phyloP scores from a whole-genome alignment of 2,888 invertebrate species.

The Hirudinaria manillensis region DNA sequence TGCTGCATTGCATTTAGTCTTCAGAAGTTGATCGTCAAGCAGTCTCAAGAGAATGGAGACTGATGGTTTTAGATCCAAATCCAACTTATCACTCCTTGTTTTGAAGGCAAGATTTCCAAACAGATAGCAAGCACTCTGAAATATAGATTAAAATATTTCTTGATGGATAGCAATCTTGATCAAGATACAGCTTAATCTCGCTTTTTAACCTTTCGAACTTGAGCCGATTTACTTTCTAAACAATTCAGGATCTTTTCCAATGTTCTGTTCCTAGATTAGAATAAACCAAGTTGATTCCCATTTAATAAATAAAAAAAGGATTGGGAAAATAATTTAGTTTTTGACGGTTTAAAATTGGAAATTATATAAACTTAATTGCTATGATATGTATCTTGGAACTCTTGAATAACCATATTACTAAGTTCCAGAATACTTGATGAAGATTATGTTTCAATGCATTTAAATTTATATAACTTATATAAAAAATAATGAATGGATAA shows the following conservation, averaged over 20 bases:
- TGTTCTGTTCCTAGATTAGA: not conserved
- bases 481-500: no score
- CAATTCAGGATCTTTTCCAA: not conserved
- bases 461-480: no score
- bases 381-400: no score
- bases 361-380: no score
- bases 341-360: no score
- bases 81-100: not conserved
- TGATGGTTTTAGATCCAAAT: not conserved
- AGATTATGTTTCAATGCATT: no score
- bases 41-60: not conserved
- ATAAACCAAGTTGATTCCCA: not conserved
- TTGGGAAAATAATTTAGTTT: no score
- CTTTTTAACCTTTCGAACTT: conserved; percentile 2
- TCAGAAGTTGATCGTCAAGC: not conserved
- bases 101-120: not conserved
- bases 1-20: conserved; percentile 1
- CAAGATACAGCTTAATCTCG: not conserved
- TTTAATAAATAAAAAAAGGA: not conserved
- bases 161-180: not conserved
- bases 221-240: not conserved
- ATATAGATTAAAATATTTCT: not conserved
- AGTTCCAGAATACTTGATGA: no score
- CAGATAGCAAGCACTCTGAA: conserved; percentile 7
- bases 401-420: no score